phyloP scores from a whole-genome alignment of 2,888 invertebrate species.

The Eubasilissa splendida region DNA sequence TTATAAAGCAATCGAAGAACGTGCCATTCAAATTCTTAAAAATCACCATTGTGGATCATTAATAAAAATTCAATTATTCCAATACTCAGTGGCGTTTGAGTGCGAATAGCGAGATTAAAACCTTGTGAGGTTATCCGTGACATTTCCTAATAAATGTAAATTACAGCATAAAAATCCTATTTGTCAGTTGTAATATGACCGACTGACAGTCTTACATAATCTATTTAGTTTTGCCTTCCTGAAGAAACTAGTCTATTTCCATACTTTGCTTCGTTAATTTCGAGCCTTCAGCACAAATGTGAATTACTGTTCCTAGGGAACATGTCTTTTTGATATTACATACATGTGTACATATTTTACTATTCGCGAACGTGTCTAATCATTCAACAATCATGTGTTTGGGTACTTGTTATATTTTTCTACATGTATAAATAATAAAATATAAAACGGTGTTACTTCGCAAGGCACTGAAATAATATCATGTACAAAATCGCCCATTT shows the following conservation, averaged over 20 bases:
- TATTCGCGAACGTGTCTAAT: neutral
- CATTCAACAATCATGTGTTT: neutral
- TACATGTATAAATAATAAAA: neutral
- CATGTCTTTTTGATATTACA: neutral
- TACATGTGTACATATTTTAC: neutral
- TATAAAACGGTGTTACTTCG: neutral
- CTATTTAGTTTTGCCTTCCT: no score
- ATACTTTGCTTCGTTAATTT: neutral
- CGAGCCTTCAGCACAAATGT: constrained; percentile 2
- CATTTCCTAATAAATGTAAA: no score
- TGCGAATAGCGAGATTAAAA: no score
- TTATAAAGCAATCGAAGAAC: constrained; percentile 8
- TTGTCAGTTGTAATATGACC: no score
- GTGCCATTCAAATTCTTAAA: neutral
- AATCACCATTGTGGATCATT: neutral
- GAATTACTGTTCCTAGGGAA: neutral
- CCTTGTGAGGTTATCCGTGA: no score
- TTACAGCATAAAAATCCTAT: no score
- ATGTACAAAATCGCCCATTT: neutral
- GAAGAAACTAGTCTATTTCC: no score
- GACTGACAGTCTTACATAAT: no score
- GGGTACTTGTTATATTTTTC: neutral
- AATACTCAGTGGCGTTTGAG: neutral
- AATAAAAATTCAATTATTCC: no score
- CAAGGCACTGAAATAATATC: constrained; percentile 1